Evolutionary conservation across 2,113 vertebrate species (phyloP).

Genomic region (Channa maculata): DNA sequence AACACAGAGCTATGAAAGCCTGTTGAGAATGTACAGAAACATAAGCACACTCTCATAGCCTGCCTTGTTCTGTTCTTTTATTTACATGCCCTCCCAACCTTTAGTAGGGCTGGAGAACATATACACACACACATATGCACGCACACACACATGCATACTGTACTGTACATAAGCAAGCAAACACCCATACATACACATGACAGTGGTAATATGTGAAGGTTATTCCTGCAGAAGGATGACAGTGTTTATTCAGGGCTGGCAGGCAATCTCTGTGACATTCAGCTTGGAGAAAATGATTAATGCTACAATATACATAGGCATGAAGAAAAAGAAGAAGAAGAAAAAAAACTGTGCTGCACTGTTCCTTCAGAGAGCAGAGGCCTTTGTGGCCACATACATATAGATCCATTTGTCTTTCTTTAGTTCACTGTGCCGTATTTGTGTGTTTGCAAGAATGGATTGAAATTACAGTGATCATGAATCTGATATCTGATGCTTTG

Average conservation of each 20-base stretch:
- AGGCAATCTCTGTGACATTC: slow-evolving; percentile 77
- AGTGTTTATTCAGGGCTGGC: slow-evolving; percentile 80
- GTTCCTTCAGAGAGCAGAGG: slow-evolving; percentile 33
- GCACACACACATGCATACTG: slow-evolving; percentile 17
- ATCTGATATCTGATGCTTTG: slow-evolving; percentile 29
- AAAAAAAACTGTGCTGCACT: slow-evolving; percentile 14
- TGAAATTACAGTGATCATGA: slow-evolving; percentile 45
- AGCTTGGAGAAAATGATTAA: slow-evolving; percentile 78
- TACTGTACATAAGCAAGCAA: slow-evolving; percentile 13
- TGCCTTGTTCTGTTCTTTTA: slow-evolving; percentile 65
- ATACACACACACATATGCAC: slow-evolving; percentile 14
- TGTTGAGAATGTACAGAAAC: slow-evolving; percentile 66
- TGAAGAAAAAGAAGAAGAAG: slow-evolving; percentile 38
- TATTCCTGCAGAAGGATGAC: slow-evolving; percentile 77
- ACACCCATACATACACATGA: slow-evolving; percentile 47
- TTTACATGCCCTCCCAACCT: slow-evolving; percentile 74
- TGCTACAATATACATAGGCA: slow-evolving; percentile 74
- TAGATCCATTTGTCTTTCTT: slow-evolving; percentile 24
- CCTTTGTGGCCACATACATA: slow-evolving; percentile 19
- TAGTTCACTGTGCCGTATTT: slow-evolving; percentile 5
- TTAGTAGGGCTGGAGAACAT: slow-evolving; percentile 42
- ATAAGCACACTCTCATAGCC: slow-evolving; percentile 39
- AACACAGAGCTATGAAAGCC: slow-evolving; percentile 56
- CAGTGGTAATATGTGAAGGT: slow-evolving; percentile 76
- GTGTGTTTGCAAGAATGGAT: not conserved